These are phyloP conservation scores for Cynoglossus semilaevis DNA, from an alignment of 2,113 vertebrate genomes.

Conservation along the genomic window DNA sequence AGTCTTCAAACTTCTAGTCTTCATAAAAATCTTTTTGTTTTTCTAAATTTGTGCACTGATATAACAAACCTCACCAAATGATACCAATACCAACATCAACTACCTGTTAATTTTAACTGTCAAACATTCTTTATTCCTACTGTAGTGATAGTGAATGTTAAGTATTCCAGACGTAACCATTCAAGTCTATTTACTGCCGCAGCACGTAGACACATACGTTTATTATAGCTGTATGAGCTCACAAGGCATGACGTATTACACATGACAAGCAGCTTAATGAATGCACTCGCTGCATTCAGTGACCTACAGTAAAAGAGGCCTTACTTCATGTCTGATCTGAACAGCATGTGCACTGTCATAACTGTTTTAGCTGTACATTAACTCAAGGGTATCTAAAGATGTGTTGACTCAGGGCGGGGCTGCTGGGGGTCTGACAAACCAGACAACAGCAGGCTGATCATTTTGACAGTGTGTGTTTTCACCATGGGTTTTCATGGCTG, in stretches of 20 bases:
- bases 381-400: background rate
- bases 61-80: too few relatives aligned
- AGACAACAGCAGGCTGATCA: constrained; percentile 14
- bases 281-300: background rate
- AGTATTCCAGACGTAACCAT: too few relatives aligned
- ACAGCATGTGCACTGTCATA: background rate
- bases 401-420: constrained; percentile 14
- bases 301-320: background rate
- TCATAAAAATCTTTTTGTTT: too few relatives aligned
- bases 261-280: background rate
- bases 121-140: too few relatives aligned
- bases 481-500: constrained; percentile 24
- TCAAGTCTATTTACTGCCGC: background rate
- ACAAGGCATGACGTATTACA: constrained; percentile 5
- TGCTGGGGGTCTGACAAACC: constrained; percentile 3
- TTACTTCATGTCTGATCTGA: background rate
- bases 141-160: too few relatives aligned
- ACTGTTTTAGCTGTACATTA: constrained; percentile 1
- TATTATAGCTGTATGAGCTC: constrained; percentile 3
- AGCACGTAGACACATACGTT: background rate
- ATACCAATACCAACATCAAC: too few relatives aligned
- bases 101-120: too few relatives aligned
- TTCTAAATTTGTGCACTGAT: too few relatives aligned
- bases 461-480: constrained; percentile 13
- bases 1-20: too few relatives aligned